These are phyloP conservation scores for Fistularia tabacaria DNA, from an alignment of 2,797 vertebrate species.

Conservation along the genomic window DNA sequence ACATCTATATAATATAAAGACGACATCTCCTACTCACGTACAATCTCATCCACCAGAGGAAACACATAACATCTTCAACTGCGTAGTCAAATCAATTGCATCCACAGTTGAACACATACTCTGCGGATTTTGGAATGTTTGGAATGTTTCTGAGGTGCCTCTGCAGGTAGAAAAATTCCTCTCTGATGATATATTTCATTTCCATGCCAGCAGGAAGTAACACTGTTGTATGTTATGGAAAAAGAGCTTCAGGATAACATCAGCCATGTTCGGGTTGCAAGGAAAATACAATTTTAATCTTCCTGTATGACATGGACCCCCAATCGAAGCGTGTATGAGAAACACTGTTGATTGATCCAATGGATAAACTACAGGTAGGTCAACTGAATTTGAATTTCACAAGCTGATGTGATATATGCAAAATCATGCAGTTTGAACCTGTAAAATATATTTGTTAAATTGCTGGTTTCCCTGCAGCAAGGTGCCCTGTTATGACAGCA, in stretches of 20 bases:
- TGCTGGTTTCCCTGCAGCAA: conserved; percentile 9
- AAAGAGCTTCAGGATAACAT: conserved; percentile 33
- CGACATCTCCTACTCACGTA: too few relatives aligned
- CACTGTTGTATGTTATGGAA: conserved; percentile 20
- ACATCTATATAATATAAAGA: too few relatives aligned
- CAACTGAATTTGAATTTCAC: conserved; percentile 29
- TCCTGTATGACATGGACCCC: conserved; percentile 5
- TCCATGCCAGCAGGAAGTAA: conserved; percentile 24
- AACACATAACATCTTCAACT: too few relatives aligned
- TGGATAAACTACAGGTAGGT: conserved; percentile 11
- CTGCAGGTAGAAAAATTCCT: conserved; percentile 20
- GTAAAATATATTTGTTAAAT: conserved; percentile 29
- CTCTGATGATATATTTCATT: conserved; percentile 14
- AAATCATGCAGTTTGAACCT: conserved; percentile 15
- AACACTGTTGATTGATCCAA: conserved; percentile 22
- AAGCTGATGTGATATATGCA: conserved; percentile 10
- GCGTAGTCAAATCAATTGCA: too few relatives aligned
- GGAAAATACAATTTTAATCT: conserved; percentile 46
- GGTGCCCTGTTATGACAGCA: conserved; percentile 6
- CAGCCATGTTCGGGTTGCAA: conserved; percentile 23
- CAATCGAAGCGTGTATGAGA: conserved; percentile 11
- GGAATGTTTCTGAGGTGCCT: neutral
- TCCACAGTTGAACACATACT: too few relatives aligned
- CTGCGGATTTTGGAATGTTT: too few relatives aligned
- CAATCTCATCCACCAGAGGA: too few relatives aligned